Evolutionary conservation across 1,140 invertebrate genomes (phyloP).

Genomic region (Epicauta chinensis): DNA sequence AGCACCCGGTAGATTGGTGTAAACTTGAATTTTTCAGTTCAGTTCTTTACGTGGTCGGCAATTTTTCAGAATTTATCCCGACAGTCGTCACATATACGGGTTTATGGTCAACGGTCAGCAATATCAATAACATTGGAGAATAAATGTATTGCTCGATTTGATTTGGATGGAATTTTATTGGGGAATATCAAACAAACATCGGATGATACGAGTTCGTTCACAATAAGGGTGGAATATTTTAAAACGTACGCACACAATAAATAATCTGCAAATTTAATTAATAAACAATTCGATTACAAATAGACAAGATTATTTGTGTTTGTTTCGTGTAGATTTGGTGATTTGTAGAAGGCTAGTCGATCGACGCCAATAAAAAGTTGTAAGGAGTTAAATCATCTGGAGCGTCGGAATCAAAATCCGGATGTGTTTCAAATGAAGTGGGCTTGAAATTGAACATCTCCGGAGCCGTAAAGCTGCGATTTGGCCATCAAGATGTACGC

Average conservation of each 20-base stretch:
- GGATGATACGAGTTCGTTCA: conserved; percentile 30
- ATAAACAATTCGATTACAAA: neutral
- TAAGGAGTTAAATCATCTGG: conserved; percentile 19
- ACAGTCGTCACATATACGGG: conserved; percentile 37
- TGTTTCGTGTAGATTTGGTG: too few relatives aligned
- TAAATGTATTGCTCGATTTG: conserved; percentile 33
- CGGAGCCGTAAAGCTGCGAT: conserved; percentile 35
- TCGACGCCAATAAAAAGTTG: conserved; percentile 5
- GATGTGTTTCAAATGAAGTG: conserved; percentile 32
- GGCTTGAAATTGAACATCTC: conserved; percentile 31
- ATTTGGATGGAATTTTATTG: conserved; percentile 34
- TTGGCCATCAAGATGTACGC: conserved; percentile 39
- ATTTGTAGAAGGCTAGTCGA: neutral
- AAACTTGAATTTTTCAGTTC: conserved; percentile 19
- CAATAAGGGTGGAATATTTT: neutral
- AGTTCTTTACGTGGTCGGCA: conserved; percentile 17
- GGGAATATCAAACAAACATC: conserved; percentile 11
- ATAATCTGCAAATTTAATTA: too few relatives aligned
- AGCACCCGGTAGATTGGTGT: conserved; percentile 16
- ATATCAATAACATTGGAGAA: conserved; percentile 36
- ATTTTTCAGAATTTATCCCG: conserved; percentile 32
- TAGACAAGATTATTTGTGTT: neutral
- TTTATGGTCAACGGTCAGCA: conserved; percentile 32
- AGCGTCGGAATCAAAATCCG: conserved; percentile 24
- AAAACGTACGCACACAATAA: too few relatives aligned